These are phyloP conservation scores for Aphelenchoides fujianensis DNA, from an alignment of 1,140 invertebrate species.

Conservation along the genomic window DNA sequence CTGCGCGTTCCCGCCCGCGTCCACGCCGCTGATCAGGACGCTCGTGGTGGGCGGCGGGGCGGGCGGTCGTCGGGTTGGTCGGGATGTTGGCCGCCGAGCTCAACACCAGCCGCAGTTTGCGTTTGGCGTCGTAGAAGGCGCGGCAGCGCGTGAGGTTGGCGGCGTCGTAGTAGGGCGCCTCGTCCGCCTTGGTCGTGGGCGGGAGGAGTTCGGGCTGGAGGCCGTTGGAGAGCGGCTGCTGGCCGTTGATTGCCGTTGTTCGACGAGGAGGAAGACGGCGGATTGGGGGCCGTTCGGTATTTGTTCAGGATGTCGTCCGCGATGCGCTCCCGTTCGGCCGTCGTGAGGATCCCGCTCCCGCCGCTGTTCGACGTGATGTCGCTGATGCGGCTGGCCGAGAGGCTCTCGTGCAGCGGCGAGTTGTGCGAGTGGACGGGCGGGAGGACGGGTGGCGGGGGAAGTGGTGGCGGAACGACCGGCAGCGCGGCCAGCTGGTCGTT, in stretches of 20 bases:
- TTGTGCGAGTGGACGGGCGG: neutral
- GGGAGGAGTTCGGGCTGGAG: neutral
- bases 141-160: slow-evolving; percentile 69
- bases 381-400: slow-evolving; percentile 11
- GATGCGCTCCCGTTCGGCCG: slow-evolving; percentile 59
- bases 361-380: neutral
- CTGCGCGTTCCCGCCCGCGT: no score
- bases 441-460: slow-evolving; percentile 10
- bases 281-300: slow-evolving; percentile 70
- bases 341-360: neutral
- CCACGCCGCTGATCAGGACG: neutral
- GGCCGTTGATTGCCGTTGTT: neutral
- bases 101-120: slow-evolving; percentile 84
- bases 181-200: slow-evolving; percentile 22
- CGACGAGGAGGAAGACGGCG: neutral
- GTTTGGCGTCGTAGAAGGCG: slow-evolving; percentile 80
- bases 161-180: slow-evolving; percentile 68
- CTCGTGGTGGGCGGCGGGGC: neutral
- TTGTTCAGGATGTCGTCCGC: slow-evolving; percentile 91
- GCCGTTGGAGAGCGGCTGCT: neutral
- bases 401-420: slow-evolving; percentile 12
- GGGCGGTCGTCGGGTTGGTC: slow-evolving; percentile 15
- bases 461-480: neutral
- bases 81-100: slow-evolving; percentile 68
- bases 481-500: neutral